Evolutionary conservation across 2,797 vertebrate genomes (phyloP), one percentile per base, ranked within the genome.

Genomic region (Corythornis leucogaster): DNA sequence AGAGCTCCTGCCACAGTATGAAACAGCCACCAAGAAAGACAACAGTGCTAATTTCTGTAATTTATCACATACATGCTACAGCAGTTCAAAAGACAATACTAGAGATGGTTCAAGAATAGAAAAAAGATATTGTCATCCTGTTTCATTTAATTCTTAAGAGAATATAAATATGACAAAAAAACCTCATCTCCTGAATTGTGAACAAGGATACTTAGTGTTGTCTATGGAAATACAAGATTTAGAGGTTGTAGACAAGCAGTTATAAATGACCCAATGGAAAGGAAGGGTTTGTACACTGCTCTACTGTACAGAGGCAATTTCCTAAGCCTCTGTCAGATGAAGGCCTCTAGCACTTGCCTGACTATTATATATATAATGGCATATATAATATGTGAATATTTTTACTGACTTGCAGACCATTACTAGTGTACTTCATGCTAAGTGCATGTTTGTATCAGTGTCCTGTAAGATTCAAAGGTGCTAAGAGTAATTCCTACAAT

Each of bases 111-210:
- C 85, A 15, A 33, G 42, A 78, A 63, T 3, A 64, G 21, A 66
- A 73, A 76, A 76, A 77, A 73, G 5, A 33, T 4, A 8, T 67
- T 85, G 45, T 63, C 5, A 62, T 51, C 15, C 26, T 20, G 0
- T 62, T 80, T 53, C n/a, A 33, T 91, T 92, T 38, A 43, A 43
- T 73, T 73, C 20, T 66, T 73, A 51, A 78, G 21, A 40, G 7
- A 11, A 11, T 58, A 59, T 2, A 68, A 69, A 78, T 30, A 9
- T 33, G n/a, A 19, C 12, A 75, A 69, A 63, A 80, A 74, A 17
- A 40, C 14, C 2, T 26, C 0, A 1, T 54, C 10, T 58, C 16
- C 19, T 51, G 35, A 31, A 28, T 15, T 55, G 12, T 66, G 16
- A 81, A 38, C 18, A 35, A 85, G 24, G 19, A 14, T 67, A 69